Evolutionary conservation across 2,888 invertebrate genomes (phyloP), one percentile per base, ranked within the genome.

Genomic region (Chrysodeixis includens): DNA sequence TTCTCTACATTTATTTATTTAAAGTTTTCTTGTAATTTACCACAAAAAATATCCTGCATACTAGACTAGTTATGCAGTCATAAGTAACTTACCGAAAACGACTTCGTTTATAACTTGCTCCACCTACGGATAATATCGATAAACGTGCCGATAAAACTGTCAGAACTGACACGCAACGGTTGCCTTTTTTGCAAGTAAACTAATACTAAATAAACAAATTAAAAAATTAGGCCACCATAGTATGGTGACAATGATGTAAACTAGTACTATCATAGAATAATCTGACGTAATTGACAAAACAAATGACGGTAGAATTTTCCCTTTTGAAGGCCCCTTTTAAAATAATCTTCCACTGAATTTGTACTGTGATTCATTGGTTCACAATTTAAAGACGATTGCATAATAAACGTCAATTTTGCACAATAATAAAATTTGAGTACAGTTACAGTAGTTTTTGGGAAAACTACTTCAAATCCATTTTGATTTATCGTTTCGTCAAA

Each of bases 131-230:
- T 82, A 82, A 77, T 70, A 76, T 77, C 83, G 88, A 91, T 87
- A 88, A 83, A 82, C 83, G 72, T 76, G 76, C 44, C 78, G 92
- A 92, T 92, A 92, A 89, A 87, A 77, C 83, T 85, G 87, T 88
- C 87, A 89, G 86, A 88, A 89, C 89, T 88, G 84, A 89, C 86
- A 86, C 86, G 83, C 84, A 84, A 86, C 74, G 78, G 81, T 78
- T 83, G 80, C 82, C 77, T 85, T 83, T 81, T 78, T 81, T 79
- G 59, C 16, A 51, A 9, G 26, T n/a, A 32, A 20, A 53, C 26
- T 52, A n/a, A 40, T n/a, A 49, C 46, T 49, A 18, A 12, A 20
- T 3, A 46, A 46, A 46, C 18, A 46, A 20, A 18, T 16, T 16
- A 16, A 46, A 16, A 44, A 44, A 46, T 20, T 18, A 49, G 46